Evolutionary conservation across 2,888 invertebrate genomes (phyloP), one percentile per base, ranked within the genome.

Genomic region (Hermodice carunculata): DNA sequence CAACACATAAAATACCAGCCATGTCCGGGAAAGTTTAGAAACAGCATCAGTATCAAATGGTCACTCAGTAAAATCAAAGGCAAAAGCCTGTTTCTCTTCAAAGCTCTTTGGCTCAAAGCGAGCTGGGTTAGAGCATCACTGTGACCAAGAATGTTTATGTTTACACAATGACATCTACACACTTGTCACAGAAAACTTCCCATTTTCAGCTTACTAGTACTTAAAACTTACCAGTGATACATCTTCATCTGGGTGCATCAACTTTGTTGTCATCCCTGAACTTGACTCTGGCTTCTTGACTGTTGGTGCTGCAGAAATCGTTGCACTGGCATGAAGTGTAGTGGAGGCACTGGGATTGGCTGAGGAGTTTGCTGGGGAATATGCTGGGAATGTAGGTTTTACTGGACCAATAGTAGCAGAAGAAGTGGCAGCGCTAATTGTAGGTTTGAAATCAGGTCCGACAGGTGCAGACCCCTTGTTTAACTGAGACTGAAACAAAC

Each of bases 231-330:
- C 84, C 78, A 84, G 61, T 40, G 83, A 84, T 31, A 84, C 78
- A 70, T 84, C 84, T 64, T 84, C 83, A 75, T 84, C 84, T 28
- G 84, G 84, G 60, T 84, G 84, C 69, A 84, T 78, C 69, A 84
- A 75, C 73, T 79, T 82, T 64, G 81, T 81, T 51, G 81, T 81
- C 78, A 83, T 80, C 73, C 82, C 83, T 77, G 83, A 82, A 69
- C 76, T 77, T 66, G 82, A 81, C 66, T 83, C 84, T 59, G 83
- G 82, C 70, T 83, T 84, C 71, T 81, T 82, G 40, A 82, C 80
- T n/a, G 78, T 78, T 29, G 82, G 81, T 29, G 82, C 81, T 22
- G 80, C 81, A 22, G 81, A 80, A n/a, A 81, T 81, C 22, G 81
- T 81, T 5, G 81, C 79, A 59, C 73, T 74, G 17, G 74, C 58